Evolutionary conservation across 2,888 invertebrate species (phyloP), one percentile per base, ranked within the genome.

Genomic region (Lepidochrysops patricia): DNA sequence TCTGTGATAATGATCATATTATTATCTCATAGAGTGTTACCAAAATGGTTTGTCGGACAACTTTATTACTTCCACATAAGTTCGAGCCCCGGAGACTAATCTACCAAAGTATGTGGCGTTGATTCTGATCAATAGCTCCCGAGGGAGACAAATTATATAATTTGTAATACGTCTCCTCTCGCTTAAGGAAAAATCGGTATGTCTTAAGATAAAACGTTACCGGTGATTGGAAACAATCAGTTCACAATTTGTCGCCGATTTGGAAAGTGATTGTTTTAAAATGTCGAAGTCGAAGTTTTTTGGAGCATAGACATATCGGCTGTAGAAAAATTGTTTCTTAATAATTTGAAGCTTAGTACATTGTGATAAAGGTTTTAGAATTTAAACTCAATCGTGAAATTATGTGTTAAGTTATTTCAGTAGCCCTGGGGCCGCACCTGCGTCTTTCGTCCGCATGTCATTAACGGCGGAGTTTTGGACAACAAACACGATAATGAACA

Each of bases 71-170:
- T 54, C 32, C 54, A 29, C 37, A 37, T 57, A 37, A 57, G 15
- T 57, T 63, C 60, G 37, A 52, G 48, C 66, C 63, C 58, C 29
- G 48, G 64, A 58, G 66, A 64, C 64, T 68, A 69, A 69, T 69
- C 65, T 61, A 61, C 23, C n/a, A 54, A 58, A 61, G 60, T 62
- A 62, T 65, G 52, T 60, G 59, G 57, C 60, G 64, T 73, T 67
- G 75, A 73, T 67, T 72, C 70, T 72, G 75, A 79, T 76, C 75
- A 77, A 75, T 76, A 74, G 72, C 69, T 72, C 72, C 68, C 71
- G 72, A 69, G 64, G 68, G 72, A 76, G 76, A 82, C 77, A 78
- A 80, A 83, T 82, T 77, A 79, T 80, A 80, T 79, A 80, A 84
- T 84, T 83, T 82, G 81, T 80, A 79, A 62, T 60, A 60, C 62